Percentiles rank a stretch among this genome's conserved stretches.
Conservation (phyloP, 35 echinoderm and acorn worm species). For the Strongylocentrotus purpuratus region DNA sequence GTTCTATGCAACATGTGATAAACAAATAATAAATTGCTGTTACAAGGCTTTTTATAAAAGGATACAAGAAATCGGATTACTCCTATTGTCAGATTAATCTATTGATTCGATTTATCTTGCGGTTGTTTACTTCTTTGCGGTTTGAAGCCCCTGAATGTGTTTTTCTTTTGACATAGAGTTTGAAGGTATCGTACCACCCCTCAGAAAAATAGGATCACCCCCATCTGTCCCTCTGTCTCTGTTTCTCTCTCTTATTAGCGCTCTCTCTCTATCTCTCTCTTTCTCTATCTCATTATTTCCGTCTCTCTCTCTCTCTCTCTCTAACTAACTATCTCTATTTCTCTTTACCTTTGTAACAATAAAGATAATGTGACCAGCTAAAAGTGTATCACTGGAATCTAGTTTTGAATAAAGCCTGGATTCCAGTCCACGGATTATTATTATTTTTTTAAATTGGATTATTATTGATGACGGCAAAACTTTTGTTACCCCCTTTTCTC, state of each 20-base stretch:
- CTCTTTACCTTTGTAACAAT: not conserved
- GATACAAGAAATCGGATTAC: not conserved
- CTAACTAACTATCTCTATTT: not conserved
- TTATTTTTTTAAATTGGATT: not conserved
- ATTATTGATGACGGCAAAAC: too few relatives aligned
- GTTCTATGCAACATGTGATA: not conserved
- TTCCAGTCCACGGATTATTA: not conserved
- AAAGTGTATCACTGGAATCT: slow-evolving; percentile 3
- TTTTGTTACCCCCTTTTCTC: not conserved
- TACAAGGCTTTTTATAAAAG: not conserved
- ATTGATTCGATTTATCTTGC: not conserved
- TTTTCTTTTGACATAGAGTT: not conserved
- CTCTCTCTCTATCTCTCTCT: too few relatives aligned
- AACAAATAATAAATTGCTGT: not conserved
- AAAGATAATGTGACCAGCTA: not conserved
- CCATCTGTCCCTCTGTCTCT: too few relatives aligned
- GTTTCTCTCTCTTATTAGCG: too few relatives aligned
- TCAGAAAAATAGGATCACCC: not conserved
- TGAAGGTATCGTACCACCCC: not conserved
- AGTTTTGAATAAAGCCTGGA: not conserved
- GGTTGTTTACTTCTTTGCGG: not conserved
- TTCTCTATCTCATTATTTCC: too few relatives aligned
- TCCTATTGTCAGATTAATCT: not conserved
- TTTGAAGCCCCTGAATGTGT: not conserved
- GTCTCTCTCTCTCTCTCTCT: too few relatives aligned